phyloP scores from a whole-genome alignment of 2,113 vertebrate species.

The Puma concolor region DNA sequence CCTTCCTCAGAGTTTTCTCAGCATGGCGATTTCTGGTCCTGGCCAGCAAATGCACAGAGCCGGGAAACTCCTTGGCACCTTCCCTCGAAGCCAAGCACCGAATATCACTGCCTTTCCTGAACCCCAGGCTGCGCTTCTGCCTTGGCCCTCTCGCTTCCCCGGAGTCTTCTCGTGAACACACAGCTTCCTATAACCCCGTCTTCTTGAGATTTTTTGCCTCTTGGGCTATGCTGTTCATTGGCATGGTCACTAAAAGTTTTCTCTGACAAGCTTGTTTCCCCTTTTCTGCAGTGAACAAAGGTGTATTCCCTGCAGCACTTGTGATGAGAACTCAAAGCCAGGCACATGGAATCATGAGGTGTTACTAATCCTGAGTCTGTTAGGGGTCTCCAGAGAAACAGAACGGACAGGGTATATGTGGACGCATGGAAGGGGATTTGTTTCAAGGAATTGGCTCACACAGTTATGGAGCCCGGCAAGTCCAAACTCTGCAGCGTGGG shows the following conservation, averaged over 20 bases:
- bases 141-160: too few species aligned
- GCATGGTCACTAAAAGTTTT: neutral
- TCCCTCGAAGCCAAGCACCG: fast-evolving
- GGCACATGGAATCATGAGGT: neutral
- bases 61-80: neutral
- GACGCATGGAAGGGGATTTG: neutral
- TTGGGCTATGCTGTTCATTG: neutral
- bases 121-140: fast-evolving
- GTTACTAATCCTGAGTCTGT: neutral
- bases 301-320: neutral
- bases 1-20: neutral
- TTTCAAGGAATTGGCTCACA: neutral
- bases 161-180: neutral
- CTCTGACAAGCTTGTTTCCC: neutral
- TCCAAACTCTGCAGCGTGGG: neutral
- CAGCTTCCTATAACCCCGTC: fast-evolving
- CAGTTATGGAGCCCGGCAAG: fast-evolving
- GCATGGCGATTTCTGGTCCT: fast-evolving
- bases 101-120: neutral
- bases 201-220: neutral
- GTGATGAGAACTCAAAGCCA: neutral
- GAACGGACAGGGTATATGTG: neutral
- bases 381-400: neutral
- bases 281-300: neutral
- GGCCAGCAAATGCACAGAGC: neutral